Evolutionary conservation across 2,888 invertebrate genomes (phyloP).

Genomic region (Ypsolopha sequella): DNA sequence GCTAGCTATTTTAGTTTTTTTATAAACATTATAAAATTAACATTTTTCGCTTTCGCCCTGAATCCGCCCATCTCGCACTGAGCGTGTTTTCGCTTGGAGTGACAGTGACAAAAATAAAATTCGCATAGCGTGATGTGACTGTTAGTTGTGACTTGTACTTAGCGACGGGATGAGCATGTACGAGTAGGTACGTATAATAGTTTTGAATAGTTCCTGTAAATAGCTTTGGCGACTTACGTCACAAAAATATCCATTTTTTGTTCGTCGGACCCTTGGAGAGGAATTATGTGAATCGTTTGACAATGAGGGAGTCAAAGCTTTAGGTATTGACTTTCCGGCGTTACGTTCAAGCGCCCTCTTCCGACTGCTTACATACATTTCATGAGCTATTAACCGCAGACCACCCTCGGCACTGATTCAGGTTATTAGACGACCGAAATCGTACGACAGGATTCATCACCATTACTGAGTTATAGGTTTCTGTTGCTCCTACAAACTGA

Average conservation of each 20-base stretch:
- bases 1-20: too few species aligned
- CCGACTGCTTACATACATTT: slow-evolving; percentile 60
- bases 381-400: slow-evolving; percentile 66
- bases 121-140: too few species aligned
- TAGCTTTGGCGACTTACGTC: background rate
- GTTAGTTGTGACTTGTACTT: too few species aligned
- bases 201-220: background rate
- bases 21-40: too few species aligned
- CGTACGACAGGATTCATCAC: too few species aligned
- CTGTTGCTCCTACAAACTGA: background rate
- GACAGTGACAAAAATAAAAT: too few species aligned
- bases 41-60: too few species aligned
- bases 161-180: too few species aligned
- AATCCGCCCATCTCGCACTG: too few species aligned
- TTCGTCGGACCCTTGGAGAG: slow-evolving; percentile 41
- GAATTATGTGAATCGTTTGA: slow-evolving; percentile 41
- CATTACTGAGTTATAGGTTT: too few species aligned
- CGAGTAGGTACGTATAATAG: too few species aligned
- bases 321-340: slow-evolving; percentile 37
- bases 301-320: slow-evolving; percentile 37
- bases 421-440: background rate
- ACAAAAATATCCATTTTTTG: slow-evolving; percentile 33
- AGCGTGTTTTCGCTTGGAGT: too few species aligned
- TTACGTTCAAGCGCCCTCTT: slow-evolving; percentile 31
- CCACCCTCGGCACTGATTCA: slow-evolving; percentile 10